Base-by-base conservation (phyloP, 2,797 vertebrate genomes). In the Halcyon smyrnensis region DNA sequence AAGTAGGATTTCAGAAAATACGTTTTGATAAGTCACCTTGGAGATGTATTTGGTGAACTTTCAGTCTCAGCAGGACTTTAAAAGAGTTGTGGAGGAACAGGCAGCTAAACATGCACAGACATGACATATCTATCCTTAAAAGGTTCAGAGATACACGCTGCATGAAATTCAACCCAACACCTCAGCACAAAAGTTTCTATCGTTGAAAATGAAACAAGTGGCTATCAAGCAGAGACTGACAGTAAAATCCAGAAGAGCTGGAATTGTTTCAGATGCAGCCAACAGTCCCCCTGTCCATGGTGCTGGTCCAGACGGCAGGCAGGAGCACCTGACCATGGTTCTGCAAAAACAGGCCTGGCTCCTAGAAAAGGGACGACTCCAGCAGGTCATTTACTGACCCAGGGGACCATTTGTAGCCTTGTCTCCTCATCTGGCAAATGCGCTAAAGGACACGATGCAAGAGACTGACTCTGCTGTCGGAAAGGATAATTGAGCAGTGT, bases 321-420 rank as follows among this genome's bases (percentile, higher is more conserved):
- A 7, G 0, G 4, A 4, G 11, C 34, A 76, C 57, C 96, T 94
- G 92, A 12, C 93, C 95, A 7, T 27, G 92, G 95, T 93, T 86
- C 96, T 96, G 92, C 86, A 76, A 6, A 53, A 57, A 2, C 6
- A 6, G n/a, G 7, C 39, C 16, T 2, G 17, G 45, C 9, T 65
- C 53, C n/a, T 3, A 4, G 9, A 3, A 32, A 16, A 15, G 9
- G 10, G 4, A 4, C 1, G 11, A 9, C 10, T 24, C 15, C 0
- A 50, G 27, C 30, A 20, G 5, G 8, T 20, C 20, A 9, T 36
- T 6, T 57, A 37, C 37, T 37, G 15, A n/a, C 11, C 32, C 15
- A 2, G 0, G 24, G 21, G 16, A 16, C 16, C n/a, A 3, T 18
- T 5, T 7, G 51, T 27, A 77, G 27, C 51, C 65, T 17, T 14